A percentile compares a stretch with the other conserved stretches of the same genome.
These are phyloP conservation scores for Agrilus planipennis DNA, from an alignment of 1,140 invertebrate genomes.

Conservation along the genomic window DNA sequence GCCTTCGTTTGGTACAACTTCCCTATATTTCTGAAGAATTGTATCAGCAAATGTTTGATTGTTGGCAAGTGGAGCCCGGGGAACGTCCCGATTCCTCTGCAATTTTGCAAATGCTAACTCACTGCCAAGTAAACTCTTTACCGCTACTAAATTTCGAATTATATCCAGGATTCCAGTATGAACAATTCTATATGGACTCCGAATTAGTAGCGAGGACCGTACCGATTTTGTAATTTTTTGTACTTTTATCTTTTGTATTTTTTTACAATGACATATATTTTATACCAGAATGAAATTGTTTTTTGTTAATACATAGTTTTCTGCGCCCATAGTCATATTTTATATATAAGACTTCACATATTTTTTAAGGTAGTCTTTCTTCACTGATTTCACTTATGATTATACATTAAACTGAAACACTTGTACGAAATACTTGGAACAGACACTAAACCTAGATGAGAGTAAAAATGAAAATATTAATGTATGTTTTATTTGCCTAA, in stretches of 20 bases:
- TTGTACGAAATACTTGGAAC: too few species aligned
- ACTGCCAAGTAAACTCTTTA: slow-evolving; percentile 16
- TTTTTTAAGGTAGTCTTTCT: too few species aligned
- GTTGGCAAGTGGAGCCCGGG: slow-evolving; percentile 71
- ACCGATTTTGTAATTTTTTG: slow-evolving; percentile 1
- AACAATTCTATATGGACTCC: slow-evolving; percentile 28
- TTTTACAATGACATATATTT: too few species aligned
- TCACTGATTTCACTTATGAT: too few species aligned
- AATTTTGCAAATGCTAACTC: slow-evolving; percentile 34
- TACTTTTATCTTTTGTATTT: slow-evolving; percentile 4
- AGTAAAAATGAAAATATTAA: too few species aligned
- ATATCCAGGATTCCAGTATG: slow-evolving; percentile 27
- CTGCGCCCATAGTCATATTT: background rate
- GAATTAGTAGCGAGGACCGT: slow-evolving; percentile 21
- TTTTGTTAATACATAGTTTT: background rate
- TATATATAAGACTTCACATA: too few species aligned
- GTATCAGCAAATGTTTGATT: slow-evolving; percentile 71
- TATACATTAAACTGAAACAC: too few species aligned
- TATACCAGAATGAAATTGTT: slow-evolving; percentile 3
- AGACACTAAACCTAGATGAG: too few species aligned
- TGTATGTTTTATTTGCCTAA: too few species aligned
- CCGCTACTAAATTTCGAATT: slow-evolving; percentile 21
- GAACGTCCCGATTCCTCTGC: slow-evolving; percentile 61
- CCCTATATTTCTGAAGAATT: slow-evolving; percentile 60
- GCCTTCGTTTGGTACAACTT: slow-evolving; percentile 58